Conservation (phyloP, 2,113 vertebrate species). For the Hyaena hyaena region DNA sequence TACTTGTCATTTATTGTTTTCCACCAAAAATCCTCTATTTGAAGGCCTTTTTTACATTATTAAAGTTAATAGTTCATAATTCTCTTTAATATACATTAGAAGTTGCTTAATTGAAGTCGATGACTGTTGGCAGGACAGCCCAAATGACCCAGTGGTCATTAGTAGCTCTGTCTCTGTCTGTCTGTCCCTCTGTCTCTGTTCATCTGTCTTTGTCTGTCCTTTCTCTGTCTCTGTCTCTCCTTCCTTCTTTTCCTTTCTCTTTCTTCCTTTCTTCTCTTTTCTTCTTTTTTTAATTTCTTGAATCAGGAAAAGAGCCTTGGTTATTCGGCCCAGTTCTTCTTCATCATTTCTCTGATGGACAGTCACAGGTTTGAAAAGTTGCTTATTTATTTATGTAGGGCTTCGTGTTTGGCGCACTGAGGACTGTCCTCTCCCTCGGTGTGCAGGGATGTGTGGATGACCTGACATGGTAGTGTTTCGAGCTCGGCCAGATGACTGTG, state of each 20-base stretch:
- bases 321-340: background rate
- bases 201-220: accelerated
- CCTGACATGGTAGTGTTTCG: accelerated
- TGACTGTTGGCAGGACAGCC: background rate
- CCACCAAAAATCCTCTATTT: background rate
- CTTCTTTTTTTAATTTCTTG: background rate
- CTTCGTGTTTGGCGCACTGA: background rate
- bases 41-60: background rate
- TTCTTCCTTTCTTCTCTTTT: too few relatives aligned
- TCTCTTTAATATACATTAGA: background rate
- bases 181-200: background rate
- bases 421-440: accelerated
- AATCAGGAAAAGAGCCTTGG: background rate
- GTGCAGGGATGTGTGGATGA: accelerated
- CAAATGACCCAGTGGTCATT: background rate
- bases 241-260: too few relatives aligned
- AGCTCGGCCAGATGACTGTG: accelerated
- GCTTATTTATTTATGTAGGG: background rate
- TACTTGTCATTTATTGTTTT: background rate
- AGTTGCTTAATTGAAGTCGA: slow-evolving; percentile 5
- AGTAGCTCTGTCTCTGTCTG: background rate
- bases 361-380: background rate
- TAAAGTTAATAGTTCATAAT: background rate
- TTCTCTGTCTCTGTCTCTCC: too few relatives aligned
- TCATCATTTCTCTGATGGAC: background rate